Base-by-base conservation (phyloP, 2,797 vertebrate genomes). In the Erpetoichthys calabaricus region DNA sequence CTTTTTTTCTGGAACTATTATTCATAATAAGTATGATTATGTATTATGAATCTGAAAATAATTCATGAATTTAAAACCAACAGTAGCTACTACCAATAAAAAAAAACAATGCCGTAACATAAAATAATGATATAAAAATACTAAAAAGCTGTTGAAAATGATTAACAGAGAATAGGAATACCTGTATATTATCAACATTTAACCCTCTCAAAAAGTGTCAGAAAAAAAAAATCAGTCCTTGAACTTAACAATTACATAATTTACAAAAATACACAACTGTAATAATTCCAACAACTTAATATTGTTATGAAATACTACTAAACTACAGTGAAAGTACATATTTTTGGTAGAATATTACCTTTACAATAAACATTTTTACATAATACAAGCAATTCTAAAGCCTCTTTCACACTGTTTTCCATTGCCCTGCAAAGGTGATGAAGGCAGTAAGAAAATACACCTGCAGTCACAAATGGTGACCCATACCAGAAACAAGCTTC, bases 241-340 rank as follows among this genome's bases (percentile, higher is more conserved):
- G 45, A 80, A 79, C 60, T 69, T 63, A 70, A 70, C 63, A 61
- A 70, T 57, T 64, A 65, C 79, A 73, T 82, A 70, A 82, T 85
- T 84, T 86, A 88, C 82, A 86, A 86, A 86, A 86, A 85, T 83
- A 87, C 82, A 75, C 54, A 81, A 76, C 75, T 84, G 79, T 71
- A 86, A 83, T 77, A 70, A 76, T 76, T 69, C 70, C 65, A 76
- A 76, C 67, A 75, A 75, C 80, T 82, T 81, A 74, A 70, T 70
- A 83, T 80, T 80, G 65, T 70, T 84, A 82, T 82, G 83, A 72
- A 86, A 84, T 82, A 80, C 71, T 85, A 86, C 69, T 65, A 76
- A 80, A 69, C 69, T 68, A 82, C 73, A 64, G 64, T 82, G 81
- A 84, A 85, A 83, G 76, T 81, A 84, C 60, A 53, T 66, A 47